Conservation (phyloP, 2,797 vertebrate species). For the Taeniopygia guttata region DNA sequence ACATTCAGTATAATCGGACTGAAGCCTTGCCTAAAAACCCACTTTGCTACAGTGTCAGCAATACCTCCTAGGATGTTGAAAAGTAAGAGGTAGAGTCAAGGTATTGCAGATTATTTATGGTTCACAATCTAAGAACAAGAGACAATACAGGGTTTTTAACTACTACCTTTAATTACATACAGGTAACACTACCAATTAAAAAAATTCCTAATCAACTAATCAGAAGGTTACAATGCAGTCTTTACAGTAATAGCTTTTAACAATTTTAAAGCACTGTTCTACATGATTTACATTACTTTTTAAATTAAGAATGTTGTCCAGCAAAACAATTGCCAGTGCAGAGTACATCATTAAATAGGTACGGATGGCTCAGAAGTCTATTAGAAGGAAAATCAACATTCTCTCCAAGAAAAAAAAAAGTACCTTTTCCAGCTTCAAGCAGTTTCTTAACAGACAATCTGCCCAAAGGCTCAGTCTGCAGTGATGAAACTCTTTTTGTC, state of each 20-base stretch:
- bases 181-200: background rate
- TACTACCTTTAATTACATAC: background rate
- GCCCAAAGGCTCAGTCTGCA: constrained; percentile 74
- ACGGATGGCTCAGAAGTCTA: background rate
- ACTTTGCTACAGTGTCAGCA: constrained; percentile 92
- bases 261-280: background rate
- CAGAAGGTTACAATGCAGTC: background rate
- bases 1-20: constrained; percentile 79
- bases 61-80: constrained; percentile 81
- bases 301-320: background rate
- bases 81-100: background rate
- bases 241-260: background rate
- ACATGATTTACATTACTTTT: background rate
- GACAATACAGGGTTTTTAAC: background rate
- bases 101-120: background rate
- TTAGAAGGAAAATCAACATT: background rate
- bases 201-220: background rate
- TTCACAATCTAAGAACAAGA: background rate
- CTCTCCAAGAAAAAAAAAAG: background rate
- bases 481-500: constrained; percentile 62
- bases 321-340: background rate
- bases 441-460: constrained; percentile 88
- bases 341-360: background rate
- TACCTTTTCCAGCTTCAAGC: constrained; percentile 92
- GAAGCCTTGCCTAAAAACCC: constrained; percentile 90